Conservation (phyloP, 2,113 vertebrate genomes). For the Azemiops feae region DNA sequence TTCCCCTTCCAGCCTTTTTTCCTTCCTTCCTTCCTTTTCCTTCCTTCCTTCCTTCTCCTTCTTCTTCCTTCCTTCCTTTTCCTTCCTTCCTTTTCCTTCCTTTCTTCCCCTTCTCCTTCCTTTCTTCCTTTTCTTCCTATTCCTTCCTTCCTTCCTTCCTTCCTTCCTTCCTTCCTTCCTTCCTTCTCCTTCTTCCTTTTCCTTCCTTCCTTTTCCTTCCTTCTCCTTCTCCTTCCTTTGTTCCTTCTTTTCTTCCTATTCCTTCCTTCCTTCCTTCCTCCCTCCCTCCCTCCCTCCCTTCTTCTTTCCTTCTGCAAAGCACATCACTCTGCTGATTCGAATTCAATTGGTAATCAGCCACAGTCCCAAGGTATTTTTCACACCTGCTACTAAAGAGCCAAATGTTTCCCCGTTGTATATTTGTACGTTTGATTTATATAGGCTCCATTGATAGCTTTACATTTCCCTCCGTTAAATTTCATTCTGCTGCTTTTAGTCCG, state of each 20-base stretch:
- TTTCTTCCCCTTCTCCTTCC: no score
- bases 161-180: no score
- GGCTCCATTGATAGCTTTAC: not conserved
- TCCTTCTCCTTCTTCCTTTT: rapidly evolving
- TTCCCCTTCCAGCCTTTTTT: no score
- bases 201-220: no score
- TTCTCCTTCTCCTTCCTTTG: rapidly evolving
- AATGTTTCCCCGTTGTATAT: not conserved
- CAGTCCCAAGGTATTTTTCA: not conserved
- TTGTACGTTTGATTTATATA: not conserved
- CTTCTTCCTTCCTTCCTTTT: no score
- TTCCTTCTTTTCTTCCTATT: no score
- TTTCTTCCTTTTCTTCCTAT: no score
- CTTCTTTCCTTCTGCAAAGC: not conserved
- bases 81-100: no score
- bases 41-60: rapidly evolving
- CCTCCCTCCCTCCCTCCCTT: rapidly evolving
- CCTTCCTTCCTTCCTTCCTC: no score
- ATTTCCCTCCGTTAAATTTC: not conserved
- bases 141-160: no score
- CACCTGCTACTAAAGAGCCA: not conserved
- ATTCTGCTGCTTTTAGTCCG: not conserved
- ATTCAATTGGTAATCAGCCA: not conserved
- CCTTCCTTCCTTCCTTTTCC: no score
- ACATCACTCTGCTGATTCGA: not conserved